phyloP scores from a whole-genome alignment of 2,113 vertebrate genomes.

The Urocynchramus pylzowi region DNA sequence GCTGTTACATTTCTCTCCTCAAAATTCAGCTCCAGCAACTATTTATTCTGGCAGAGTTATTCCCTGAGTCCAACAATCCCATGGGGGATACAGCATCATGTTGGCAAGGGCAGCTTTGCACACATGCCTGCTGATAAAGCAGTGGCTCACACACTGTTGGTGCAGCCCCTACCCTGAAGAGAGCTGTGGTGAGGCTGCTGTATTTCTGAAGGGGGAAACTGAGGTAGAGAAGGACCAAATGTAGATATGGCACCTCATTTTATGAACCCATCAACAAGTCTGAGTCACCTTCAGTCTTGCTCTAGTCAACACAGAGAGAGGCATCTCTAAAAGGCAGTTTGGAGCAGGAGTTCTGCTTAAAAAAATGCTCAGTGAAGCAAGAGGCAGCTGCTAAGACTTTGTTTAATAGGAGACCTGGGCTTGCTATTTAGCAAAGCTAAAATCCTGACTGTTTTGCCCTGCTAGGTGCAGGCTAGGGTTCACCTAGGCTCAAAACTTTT shows the following conservation, averaged over 20 bases:
- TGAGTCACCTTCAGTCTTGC: background rate
- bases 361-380: background rate
- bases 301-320: background rate
- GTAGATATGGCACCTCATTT: background rate
- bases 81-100: background rate
- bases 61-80: background rate
- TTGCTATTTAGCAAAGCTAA: background rate
- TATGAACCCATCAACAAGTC: rapidly evolving
- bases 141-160: rapidly evolving
- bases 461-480: background rate
- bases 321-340: background rate
- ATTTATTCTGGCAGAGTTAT: background rate
- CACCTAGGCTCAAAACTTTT: background rate
- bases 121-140: background rate
- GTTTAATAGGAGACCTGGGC: background rate
- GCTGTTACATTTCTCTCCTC: background rate
- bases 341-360: background rate
- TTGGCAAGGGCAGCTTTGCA: background rate
- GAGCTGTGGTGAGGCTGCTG: background rate
- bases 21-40: background rate
- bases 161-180: background rate
- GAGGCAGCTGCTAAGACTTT: background rate
- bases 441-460: background rate
- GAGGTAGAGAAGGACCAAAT: background rate
- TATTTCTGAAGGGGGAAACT: background rate